These are phyloP conservation scores for Gymnocheta viridis DNA, from an alignment of 2,888 invertebrate genomes.

Conservation along the genomic window DNA sequence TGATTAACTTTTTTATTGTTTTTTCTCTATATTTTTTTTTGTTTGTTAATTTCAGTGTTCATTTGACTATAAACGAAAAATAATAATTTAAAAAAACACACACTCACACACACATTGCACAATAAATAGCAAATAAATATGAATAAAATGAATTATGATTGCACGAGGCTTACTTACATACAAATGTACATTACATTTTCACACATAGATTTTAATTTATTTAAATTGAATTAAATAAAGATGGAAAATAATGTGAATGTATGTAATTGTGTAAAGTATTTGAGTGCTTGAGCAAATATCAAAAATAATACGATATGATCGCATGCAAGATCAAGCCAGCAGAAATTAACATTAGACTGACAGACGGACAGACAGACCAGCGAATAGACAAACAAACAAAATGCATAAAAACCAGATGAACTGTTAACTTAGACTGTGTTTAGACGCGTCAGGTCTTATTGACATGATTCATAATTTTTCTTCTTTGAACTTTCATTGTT, in stretches of 20 bases:
- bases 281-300: conserved; percentile 19
- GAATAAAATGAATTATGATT: conserved; percentile 45
- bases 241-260: conserved; percentile 29
- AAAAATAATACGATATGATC: conserved; percentile 2
- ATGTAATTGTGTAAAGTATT: background rate
- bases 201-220: conserved; percentile 61
- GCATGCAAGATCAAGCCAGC: conserved; percentile 16
- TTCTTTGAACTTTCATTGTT: too few relatives aligned
- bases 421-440: too few relatives aligned
- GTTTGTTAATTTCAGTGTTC: conserved; percentile 29
- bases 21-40: background rate
- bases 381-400: background rate
- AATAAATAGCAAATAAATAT: conserved; percentile 50
- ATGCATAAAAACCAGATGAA: background rate
- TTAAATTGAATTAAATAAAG: conserved; percentile 66
- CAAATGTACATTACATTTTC: too few relatives aligned
- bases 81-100: conserved; percentile 10
- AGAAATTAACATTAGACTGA: background rate
- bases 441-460: too few relatives aligned
- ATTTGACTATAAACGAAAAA: conserved; percentile 49
- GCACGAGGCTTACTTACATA: conserved; percentile 9
- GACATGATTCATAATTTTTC: too few relatives aligned
- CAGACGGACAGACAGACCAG: background rate
- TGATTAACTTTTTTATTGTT: conserved; percentile 7
- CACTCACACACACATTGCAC: conserved; percentile 15